phyloP scores from a whole-genome alignment of 2,797 vertebrate genomes.

The Gambusia yucatana region DNA sequence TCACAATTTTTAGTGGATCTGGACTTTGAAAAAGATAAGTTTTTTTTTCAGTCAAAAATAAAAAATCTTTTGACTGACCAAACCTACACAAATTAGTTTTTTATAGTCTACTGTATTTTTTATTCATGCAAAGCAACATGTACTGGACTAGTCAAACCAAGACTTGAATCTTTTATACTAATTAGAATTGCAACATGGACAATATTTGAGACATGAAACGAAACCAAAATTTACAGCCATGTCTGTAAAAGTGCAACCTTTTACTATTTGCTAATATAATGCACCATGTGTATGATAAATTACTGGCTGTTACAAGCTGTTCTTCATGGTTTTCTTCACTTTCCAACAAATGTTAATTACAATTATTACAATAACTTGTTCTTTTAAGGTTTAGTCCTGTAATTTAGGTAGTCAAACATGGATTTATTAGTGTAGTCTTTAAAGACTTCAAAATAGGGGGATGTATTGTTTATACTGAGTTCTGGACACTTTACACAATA shows the following conservation, averaged over 20 bases:
- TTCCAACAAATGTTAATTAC: background rate
- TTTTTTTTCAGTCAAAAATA: background rate
- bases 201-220: background rate
- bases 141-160: background rate
- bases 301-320: background rate
- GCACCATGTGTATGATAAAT: background rate
- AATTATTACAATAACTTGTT: background rate
- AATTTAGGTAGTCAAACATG: background rate
- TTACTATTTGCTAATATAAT: background rate
- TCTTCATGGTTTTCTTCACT: background rate
- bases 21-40: background rate
- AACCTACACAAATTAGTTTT: background rate
- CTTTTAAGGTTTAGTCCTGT: background rate
- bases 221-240: background rate
- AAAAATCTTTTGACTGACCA: background rate
- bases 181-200: background rate
- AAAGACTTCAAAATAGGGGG: background rate
- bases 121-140: background rate
- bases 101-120: too few species aligned
- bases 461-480: background rate
- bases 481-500: background rate
- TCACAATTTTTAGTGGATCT: background rate
- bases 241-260: background rate
- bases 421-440: background rate
- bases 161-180: background rate